These are phyloP conservation scores for Felis catus DNA, from an alignment of 2,113 vertebrate species.

Conservation along the genomic window DNA sequence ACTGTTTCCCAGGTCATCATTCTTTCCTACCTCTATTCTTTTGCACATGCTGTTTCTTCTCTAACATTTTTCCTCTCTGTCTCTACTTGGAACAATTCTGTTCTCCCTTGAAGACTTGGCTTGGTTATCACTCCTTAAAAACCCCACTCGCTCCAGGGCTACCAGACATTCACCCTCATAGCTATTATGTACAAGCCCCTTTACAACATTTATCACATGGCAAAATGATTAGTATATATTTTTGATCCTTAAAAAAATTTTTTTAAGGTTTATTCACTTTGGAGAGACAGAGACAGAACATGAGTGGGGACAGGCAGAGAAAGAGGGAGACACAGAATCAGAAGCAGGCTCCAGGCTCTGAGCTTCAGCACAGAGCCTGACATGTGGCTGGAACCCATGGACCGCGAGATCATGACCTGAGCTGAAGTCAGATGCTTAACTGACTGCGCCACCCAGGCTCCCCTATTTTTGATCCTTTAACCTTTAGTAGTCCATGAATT, in stretches of 20 bases:
- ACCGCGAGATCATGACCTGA: too few species aligned
- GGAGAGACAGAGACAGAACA: too few species aligned
- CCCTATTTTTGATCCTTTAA: background rate
- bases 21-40: background rate
- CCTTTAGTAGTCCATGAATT: background rate
- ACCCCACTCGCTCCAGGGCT: accelerated
- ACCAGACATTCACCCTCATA: background rate
- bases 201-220: background rate
- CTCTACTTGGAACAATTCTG: background rate
- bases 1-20: background rate
- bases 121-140: background rate
- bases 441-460: too few species aligned
- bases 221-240: background rate
- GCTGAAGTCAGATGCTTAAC: too few species aligned
- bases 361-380: too few species aligned
- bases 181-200: background rate
- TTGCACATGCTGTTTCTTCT: background rate
- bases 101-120: background rate
- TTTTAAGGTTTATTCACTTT: too few species aligned
- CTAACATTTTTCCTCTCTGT: background rate
- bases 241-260: background rate
- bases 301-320: too few species aligned
- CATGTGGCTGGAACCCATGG: too few species aligned
- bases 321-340: too few species aligned
- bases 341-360: too few species aligned